Percentiles rank a stretch among this genome's conserved stretches.
Evolutionary conservation across 1,140 invertebrate species (phyloP).

Genomic region (Neelides sp.): DNA sequence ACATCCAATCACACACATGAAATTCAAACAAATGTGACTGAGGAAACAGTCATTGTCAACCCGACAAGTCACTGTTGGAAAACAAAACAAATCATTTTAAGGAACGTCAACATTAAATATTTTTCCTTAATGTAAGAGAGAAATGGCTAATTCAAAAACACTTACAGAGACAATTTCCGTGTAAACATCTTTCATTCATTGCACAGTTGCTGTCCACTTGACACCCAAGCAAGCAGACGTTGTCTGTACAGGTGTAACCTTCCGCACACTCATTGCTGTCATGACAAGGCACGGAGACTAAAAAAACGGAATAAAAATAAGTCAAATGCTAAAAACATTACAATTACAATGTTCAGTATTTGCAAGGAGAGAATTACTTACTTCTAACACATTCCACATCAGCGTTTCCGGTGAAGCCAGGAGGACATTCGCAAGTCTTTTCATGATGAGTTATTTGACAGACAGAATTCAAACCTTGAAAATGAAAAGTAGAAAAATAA

Average conservation of each 20-base stretch:
- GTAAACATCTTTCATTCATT: slow-evolving; percentile 76
- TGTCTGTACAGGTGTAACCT: slow-evolving; percentile 57
- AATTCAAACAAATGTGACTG: slow-evolving; percentile 72
- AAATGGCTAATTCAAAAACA: slow-evolving; percentile 30
- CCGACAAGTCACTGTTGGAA: slow-evolving; percentile 68
- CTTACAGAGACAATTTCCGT: slow-evolving; percentile 62
- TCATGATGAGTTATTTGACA: slow-evolving; percentile 62
- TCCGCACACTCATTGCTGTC: slow-evolving; percentile 51
- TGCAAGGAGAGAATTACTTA: slow-evolving; percentile 38
- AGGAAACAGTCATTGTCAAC: slow-evolving; percentile 82
- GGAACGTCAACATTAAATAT: slow-evolving; percentile 9
- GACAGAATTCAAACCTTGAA: slow-evolving; percentile 69
- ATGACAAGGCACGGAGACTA: slow-evolving; percentile 63
- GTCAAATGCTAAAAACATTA: not conserved
- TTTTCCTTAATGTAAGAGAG: slow-evolving; percentile 1
- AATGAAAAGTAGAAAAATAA: not conserved
- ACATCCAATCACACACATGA: slow-evolving; percentile 73
- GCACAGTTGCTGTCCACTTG: slow-evolving; percentile 67
- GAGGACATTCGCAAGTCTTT: slow-evolving; percentile 66
- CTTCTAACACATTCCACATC: slow-evolving; percentile 69
- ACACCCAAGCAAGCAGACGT: slow-evolving; percentile 63
- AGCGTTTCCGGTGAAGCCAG: slow-evolving; percentile 72
- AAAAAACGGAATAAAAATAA: slow-evolving; percentile 8
- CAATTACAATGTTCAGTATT: not conserved
- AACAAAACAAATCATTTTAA: slow-evolving; percentile 25